Conservation (phyloP, 1,140 invertebrate species). For the Philotrypesis tridentata region DNA sequence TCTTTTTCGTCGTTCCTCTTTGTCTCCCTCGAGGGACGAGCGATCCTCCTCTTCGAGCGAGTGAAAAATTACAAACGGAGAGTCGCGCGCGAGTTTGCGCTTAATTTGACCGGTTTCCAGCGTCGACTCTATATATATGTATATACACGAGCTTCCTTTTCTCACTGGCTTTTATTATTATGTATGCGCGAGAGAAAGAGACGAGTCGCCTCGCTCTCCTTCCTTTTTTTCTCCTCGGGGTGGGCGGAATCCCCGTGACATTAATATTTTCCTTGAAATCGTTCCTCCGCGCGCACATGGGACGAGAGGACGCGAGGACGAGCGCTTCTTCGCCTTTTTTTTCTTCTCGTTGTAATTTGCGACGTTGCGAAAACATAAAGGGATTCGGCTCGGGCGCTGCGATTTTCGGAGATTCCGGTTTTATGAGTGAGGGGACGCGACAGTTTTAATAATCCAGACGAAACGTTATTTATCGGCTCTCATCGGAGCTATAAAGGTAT, state of each 20-base stretch:
- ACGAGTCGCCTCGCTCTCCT: slow-evolving; percentile 13
- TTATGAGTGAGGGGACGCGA: slow-evolving; percentile 28
- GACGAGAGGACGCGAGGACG: no score
- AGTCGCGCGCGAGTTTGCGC: slow-evolving; percentile 32
- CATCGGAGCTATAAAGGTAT: slow-evolving; percentile 38
- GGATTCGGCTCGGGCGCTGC: neutral
- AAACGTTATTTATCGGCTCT: slow-evolving; percentile 45
- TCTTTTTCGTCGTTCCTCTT: slow-evolving; percentile 40
- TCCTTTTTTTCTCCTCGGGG: slow-evolving; percentile 36
- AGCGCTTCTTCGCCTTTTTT: neutral
- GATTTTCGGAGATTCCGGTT: slow-evolving; percentile 31
- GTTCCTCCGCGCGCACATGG: neutral
- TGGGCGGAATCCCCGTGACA: slow-evolving; percentile 48
- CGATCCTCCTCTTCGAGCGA: slow-evolving; percentile 24
- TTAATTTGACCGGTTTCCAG: slow-evolving; percentile 41
- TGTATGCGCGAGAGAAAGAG: neutral
- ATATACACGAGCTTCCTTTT: slow-evolving; percentile 5
- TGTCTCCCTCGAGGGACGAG: slow-evolving; percentile 20
- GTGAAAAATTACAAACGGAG: slow-evolving; percentile 48
- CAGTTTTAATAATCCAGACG: slow-evolving; percentile 45
- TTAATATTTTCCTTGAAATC: slow-evolving; percentile 51
- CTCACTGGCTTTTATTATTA: slow-evolving; percentile 14
- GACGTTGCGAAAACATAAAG: slow-evolving; percentile 32
- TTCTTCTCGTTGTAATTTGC: slow-evolving; percentile 10
- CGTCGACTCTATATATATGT: no score